phyloP scores from a whole-genome alignment of 2,888 invertebrate genomes.

The Drosophila pseudotalamancana region DNA sequence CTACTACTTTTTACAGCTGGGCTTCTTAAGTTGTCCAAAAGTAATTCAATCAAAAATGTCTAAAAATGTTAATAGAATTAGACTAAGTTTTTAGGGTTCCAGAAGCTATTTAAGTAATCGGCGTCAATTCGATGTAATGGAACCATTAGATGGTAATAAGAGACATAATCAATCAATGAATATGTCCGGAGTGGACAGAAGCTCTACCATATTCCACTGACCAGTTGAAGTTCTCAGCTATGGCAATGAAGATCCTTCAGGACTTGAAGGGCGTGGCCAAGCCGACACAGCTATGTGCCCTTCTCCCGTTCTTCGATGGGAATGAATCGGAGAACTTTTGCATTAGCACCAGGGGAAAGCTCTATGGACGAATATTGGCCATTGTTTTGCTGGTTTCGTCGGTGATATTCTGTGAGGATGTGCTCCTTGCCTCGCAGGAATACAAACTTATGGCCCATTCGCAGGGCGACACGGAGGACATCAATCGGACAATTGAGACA shows the following conservation, averaged over 20 bases:
- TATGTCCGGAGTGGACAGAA: not conserved
- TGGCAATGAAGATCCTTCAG: constrained; percentile 60
- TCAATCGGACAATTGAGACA: constrained; percentile 77
- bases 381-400: constrained; percentile 38
- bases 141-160: constrained; percentile 21
- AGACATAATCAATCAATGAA: not conserved
- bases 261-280: constrained; percentile 55
- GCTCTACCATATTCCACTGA: not conserved
- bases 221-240: not conserved
- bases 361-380: constrained; percentile 55
- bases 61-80: not conserved
- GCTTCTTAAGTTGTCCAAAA: too few species aligned
- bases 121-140: constrained; percentile 13
- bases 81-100: not conserved
- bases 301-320: constrained; percentile 63
- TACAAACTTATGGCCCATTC: constrained; percentile 58
- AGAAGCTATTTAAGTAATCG: constrained; percentile 4
- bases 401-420: constrained; percentile 44
- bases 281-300: constrained; percentile 50
- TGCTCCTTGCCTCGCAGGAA: constrained; percentile 52
- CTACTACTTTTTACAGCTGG: too few species aligned
- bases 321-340: constrained; percentile 42
- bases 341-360: constrained; percentile 37
- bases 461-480: constrained; percentile 73
- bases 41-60: too few species aligned